Percentiles rank a stretch among this genome's conserved stretches.
These are phyloP conservation scores for Plebejus argus DNA, from an alignment of 2,888 invertebrate species.

Conservation along the genomic window DNA sequence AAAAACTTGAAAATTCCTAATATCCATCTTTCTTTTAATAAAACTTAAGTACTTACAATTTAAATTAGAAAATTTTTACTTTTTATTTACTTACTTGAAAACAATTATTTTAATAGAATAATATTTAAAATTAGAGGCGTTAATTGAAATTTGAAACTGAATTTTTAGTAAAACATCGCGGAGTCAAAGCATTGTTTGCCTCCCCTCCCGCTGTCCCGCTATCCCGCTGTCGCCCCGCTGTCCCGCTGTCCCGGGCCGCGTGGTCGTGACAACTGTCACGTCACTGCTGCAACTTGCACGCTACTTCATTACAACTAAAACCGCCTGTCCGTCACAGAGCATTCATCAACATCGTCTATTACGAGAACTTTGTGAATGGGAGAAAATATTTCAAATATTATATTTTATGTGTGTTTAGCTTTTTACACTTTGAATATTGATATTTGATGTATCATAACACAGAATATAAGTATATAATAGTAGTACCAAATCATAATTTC, in stretches of 20 bases:
- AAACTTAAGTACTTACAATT: too few species aligned
- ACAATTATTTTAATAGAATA: neutral
- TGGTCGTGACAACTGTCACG: constrained; percentile 23
- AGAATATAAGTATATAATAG: too few species aligned
- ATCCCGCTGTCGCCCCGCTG: neutral
- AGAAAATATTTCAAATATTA: neutral
- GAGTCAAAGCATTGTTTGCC: neutral
- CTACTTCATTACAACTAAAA: constrained; percentile 24
- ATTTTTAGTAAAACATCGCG: constrained; percentile 12
- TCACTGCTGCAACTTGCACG: constrained; percentile 19
- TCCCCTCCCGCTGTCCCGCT: neutral
- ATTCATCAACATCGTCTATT: neutral
- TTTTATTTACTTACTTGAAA: too few species aligned
- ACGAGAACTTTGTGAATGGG: neutral
- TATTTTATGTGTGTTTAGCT: neutral
- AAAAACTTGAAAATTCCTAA: too few species aligned
- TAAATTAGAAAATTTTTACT: too few species aligned
- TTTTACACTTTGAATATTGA: too few species aligned
- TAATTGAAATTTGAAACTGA: neutral
- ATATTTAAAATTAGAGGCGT: neutral
- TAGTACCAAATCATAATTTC: too few species aligned
- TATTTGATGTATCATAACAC: too few species aligned
- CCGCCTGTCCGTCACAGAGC: constrained; percentile 18
- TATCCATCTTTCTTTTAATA: too few species aligned
- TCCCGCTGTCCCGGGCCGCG: constrained; percentile 12